Conservation (phyloP, 2,888 invertebrate species). For the Parelbella ahira region DNA sequence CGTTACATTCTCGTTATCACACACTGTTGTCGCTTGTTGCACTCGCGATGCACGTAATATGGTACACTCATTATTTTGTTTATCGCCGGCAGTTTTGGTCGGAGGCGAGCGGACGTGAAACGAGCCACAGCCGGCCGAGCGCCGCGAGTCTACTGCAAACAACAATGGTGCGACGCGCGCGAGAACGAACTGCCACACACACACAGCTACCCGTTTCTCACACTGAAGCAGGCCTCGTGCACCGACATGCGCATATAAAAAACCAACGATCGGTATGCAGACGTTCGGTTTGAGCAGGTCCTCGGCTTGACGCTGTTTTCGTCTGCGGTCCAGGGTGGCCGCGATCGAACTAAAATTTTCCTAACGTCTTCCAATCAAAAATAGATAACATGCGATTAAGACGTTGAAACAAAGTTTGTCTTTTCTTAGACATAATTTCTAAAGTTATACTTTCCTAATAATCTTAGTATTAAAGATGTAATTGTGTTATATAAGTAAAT, state of each 20-base stretch:
- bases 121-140: slow-evolving; percentile 53
- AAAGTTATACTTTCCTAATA: too few species aligned
- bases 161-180: slow-evolving; percentile 66
- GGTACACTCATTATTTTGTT: slow-evolving; percentile 77
- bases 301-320: slow-evolving; percentile 79
- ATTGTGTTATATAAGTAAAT: too few species aligned
- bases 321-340: slow-evolving; percentile 75
- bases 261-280: slow-evolving; percentile 80
- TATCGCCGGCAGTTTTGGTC: slow-evolving; percentile 67
- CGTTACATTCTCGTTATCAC: slow-evolving; percentile 75
- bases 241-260: slow-evolving; percentile 72
- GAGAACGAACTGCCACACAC: slow-evolving; percentile 60
- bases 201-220: slow-evolving; percentile 47
- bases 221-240: slow-evolving; percentile 50
- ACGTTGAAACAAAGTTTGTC: not conserved
- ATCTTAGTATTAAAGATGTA: too few species aligned
- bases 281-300: slow-evolving; percentile 80
- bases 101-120: slow-evolving; percentile 49
- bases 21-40: slow-evolving; percentile 73
- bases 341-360: slow-evolving; percentile 47
- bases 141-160: slow-evolving; percentile 73
- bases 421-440: too few species aligned
- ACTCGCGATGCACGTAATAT: slow-evolving; percentile 72
- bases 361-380: slow-evolving; percentile 28
- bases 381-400: slow-evolving; percentile 1